Percentiles rank a stretch among this genome's conserved stretches.
Conservation (phyloP, 2,888 invertebrate species). For the Notodonta dromedarius region DNA sequence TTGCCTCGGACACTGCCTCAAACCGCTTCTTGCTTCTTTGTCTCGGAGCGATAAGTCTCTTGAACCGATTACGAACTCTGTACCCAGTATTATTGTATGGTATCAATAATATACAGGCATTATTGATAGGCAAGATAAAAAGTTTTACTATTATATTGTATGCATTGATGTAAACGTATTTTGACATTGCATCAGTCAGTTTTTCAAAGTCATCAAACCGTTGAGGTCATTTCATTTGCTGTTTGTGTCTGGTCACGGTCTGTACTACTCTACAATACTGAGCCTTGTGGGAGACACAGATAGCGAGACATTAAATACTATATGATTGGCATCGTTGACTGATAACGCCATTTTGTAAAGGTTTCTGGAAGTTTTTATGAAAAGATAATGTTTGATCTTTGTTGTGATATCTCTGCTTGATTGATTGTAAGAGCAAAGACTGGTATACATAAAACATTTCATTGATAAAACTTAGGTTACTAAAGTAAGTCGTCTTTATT, state of each 20-base stretch:
- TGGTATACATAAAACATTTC: too few species aligned
- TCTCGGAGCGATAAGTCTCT: slow-evolving; percentile 16
- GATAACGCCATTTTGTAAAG: not conserved
- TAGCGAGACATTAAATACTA: not conserved
- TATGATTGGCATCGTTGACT: slow-evolving; percentile 3
- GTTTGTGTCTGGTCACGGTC: slow-evolving; percentile 16
- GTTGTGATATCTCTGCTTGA: not conserved
- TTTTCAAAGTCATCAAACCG: slow-evolving; percentile 14
- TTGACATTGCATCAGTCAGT: slow-evolving; percentile 11
- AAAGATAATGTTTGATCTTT: not conserved
- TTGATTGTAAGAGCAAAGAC: too few species aligned
- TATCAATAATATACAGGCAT: slow-evolving; percentile 8
- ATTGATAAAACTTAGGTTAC: slow-evolving; percentile 4
- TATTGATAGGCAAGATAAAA: not conserved
- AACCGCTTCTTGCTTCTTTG: slow-evolving; percentile 21
- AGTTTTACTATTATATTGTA: not conserved
- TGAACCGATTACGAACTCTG: slow-evolving; percentile 20
- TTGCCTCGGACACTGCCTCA: slow-evolving; percentile 16
- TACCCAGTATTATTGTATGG: not conserved
- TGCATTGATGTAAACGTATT: slow-evolving; percentile 4
- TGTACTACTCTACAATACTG: not conserved
- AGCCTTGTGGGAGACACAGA: slow-evolving; percentile 1
- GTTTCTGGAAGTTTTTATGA: not conserved
- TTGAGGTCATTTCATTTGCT: slow-evolving; percentile 28
- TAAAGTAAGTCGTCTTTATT: slow-evolving; percentile 2